phyloP scores from a whole-genome alignment of 2,888 invertebrate genomes.

The Coremacera marginata region DNA sequence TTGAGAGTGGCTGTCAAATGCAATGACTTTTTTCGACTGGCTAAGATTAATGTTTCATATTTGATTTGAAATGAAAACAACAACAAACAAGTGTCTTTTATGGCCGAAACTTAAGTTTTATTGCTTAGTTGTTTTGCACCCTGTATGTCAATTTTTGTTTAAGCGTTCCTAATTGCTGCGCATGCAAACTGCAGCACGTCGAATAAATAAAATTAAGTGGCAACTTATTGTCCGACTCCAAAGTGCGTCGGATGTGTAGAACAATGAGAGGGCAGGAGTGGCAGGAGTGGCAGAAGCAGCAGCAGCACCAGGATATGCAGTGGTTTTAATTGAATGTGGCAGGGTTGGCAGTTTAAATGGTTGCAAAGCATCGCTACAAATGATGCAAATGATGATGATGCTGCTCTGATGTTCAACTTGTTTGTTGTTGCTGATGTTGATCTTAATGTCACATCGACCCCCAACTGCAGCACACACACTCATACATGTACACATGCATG shows the following conservation, averaged over 20 bases:
- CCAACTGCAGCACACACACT: constrained; percentile 1
- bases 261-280: constrained; percentile 31
- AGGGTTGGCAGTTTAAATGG: constrained; percentile 32
- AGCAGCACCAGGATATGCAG: constrained; percentile 61
- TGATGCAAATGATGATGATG: constrained; percentile 6
- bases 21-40: constrained; percentile 8
- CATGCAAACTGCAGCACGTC: constrained; percentile 47
- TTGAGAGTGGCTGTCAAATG: not conserved
- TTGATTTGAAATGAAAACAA: too few relatives aligned
- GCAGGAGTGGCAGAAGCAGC: constrained; percentile 41
- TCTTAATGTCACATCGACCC: not conserved
- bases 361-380: constrained; percentile 5
- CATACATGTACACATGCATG: constrained; percentile 8
- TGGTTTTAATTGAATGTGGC: constrained; percentile 64
- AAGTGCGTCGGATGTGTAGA: constrained; percentile 14
- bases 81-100: too few relatives aligned
- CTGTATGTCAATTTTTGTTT: not conserved
- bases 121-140: not conserved
- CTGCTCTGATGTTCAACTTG: not conserved
- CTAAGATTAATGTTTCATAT: not conserved
- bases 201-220: constrained; percentile 65
- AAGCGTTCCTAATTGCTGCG: constrained; percentile 23
- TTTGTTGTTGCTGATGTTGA: constrained; percentile 14
- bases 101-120: too few relatives aligned
- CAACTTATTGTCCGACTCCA: constrained; percentile 29